A percentile compares a stretch with the other conserved stretches of the same genome.
Conservation (phyloP, 2,888 invertebrate species). For the Sinopyrophorus schimmeli region DNA sequence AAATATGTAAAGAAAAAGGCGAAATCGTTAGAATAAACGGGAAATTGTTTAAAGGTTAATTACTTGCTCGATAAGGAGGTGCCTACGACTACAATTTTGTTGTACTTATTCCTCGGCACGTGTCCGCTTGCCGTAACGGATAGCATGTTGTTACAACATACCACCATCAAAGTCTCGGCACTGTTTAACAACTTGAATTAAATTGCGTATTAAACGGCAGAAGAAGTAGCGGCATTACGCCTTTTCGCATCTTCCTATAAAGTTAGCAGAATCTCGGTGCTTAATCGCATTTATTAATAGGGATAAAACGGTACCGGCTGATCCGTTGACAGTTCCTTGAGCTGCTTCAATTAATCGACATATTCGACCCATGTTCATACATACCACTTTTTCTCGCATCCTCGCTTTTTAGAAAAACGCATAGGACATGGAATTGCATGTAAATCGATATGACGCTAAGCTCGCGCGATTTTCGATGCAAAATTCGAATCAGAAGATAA, state of each 20-base stretch:
- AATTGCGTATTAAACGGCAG: constrained; percentile 10
- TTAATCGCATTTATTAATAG: constrained; percentile 19
- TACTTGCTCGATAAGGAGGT: constrained; percentile 13
- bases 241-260: not conserved
- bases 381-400: constrained; percentile 44
- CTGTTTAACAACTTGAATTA: constrained; percentile 18
- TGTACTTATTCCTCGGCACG: constrained; percentile 20
- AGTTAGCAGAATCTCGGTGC: too few species aligned
- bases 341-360: constrained; percentile 56
- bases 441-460: too few species aligned
- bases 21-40: too few species aligned
- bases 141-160: constrained; percentile 12
- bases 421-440: too few species aligned
- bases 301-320: constrained; percentile 27
- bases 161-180: constrained; percentile 17
- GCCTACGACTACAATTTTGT: constrained; percentile 11
- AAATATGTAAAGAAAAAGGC: too few species aligned
- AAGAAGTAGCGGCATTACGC: constrained; percentile 16
- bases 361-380: constrained; percentile 49
- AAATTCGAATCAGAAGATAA: too few species aligned
- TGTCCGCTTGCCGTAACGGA: constrained; percentile 18
- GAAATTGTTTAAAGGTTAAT: constrained; percentile 13
- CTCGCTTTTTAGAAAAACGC: constrained; percentile 10
- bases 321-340: constrained; percentile 43
- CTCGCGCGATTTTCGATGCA: too few species aligned